Evolutionary conservation across 2,888 invertebrate species (phyloP), one percentile per base, ranked within the genome.

Genomic region (Tachina fera): DNA sequence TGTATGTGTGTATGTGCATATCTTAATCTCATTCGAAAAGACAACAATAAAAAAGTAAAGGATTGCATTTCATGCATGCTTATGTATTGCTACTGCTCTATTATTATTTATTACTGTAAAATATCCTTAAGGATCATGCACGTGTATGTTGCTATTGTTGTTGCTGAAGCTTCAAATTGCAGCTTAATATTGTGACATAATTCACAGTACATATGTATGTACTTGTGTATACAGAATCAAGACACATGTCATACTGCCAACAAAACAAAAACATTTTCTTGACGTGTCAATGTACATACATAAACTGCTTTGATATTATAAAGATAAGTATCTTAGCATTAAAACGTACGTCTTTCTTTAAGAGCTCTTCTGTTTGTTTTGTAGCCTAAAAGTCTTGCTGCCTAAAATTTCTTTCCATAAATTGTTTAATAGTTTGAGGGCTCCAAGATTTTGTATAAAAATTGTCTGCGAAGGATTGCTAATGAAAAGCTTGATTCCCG

Each of bases 11-110:
- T n/a, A 10, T 31, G 39, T 43, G 10, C 65, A 41, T 22, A 74
- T 67, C 60, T 51, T 77, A 76, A 83, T 83, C 82, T 65, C 71
- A 77, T 83, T 71, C 65, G 53, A 67, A 83, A 77, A 76, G 82
- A 71, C 71, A 77, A 71, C 71, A 70, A 70, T 61, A 10, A 31
- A n/a, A 39, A n/a, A 39, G 61, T 45, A 67, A 65, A 60, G 43
- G 22, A 49, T 49, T 60, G 19, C 31, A 43, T 43, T 71, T 13
- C 53, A 74, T 51, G 19, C n/a, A 49, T 22, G 56, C n/a, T 9
- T 56, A 53, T 3, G 39, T 39, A 51, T 67, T 22, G 16, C 16
- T 51, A 9, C 9, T 41, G 6, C 31, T 56, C 9, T 68, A 68
- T 5, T 61, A 22, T 51, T 70, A 51, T 70, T 61, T 68, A 67